Percentiles rank a stretch among this genome's conserved stretches.
Conservation (phyloP, 2,113 vertebrate species). For the Pardalotus punctatus region DNA sequence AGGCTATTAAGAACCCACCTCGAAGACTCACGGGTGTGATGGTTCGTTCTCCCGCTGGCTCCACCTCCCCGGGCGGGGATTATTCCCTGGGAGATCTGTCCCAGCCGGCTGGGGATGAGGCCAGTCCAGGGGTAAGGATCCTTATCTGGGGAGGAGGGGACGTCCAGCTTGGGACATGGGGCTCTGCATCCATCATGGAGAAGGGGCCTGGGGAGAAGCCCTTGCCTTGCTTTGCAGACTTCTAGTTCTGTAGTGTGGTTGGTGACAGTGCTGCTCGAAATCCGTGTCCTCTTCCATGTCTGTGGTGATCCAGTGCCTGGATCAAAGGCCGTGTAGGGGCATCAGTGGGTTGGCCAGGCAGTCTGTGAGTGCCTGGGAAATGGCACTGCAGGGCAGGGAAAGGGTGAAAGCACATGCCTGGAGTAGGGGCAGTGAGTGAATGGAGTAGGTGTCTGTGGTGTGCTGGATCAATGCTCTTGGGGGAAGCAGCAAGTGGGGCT, state of each 20-base stretch:
- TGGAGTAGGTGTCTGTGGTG: constrained; percentile 65
- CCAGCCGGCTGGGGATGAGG: constrained; percentile 78
- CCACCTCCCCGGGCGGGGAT: constrained; percentile 86
- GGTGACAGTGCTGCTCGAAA: neutral
- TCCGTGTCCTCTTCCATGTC: neutral
- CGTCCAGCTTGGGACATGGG: neutral
- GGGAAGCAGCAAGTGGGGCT: constrained; percentile 63
- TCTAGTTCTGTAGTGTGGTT: constrained; percentile 8
- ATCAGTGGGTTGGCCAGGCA: constrained; percentile 20
- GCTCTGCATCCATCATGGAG: neutral
- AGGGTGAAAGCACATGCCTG: neutral
- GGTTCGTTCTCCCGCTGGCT: constrained; percentile 88
- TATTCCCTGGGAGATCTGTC: constrained; percentile 82
- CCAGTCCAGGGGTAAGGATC: constrained; percentile 76
- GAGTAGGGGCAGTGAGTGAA: constrained; percentile 47
- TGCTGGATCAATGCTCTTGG: constrained; percentile 65
- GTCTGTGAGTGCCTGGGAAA: neutral
- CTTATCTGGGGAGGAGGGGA: neutral
- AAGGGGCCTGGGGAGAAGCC: neutral
- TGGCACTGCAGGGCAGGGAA: constrained; percentile 4
- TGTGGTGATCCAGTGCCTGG: neutral
- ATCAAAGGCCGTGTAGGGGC: neutral
- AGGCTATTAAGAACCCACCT: constrained; percentile 91
- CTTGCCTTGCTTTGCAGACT: neutral
- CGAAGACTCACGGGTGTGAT: constrained; percentile 88